Base-by-base conservation (phyloP, 2,888 invertebrate genomes). In the Monoplex corrugatus region DNA sequence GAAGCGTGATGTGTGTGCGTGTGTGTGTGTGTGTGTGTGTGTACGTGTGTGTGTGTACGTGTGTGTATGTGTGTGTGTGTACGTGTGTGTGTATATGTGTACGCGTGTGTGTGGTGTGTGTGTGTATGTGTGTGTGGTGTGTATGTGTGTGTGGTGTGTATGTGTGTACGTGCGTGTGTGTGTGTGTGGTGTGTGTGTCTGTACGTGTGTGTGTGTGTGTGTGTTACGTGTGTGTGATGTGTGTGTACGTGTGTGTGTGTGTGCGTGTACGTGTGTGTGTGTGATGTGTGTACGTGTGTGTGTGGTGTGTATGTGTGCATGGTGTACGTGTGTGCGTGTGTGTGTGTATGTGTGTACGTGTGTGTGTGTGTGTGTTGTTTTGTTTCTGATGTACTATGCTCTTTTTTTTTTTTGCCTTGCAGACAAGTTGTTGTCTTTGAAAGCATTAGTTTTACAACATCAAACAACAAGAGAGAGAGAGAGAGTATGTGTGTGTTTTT, bases 41-140 rank as follows among this genome's bases (percentile, higher is more conserved):
- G 50, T 50, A 19, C 19, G 50, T 75, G 75, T 35, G 75, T 75
- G 75, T 75, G 75, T 75, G 75, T 75, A 38, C 38, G 75, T 75
- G 75, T 75, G 75, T 75, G 75, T 40, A 38, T 75, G 75, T 75
- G 75, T 75, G 75, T 75, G 75, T 75, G 75, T 75, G 75, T 75
- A 35, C 35, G 72, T 32, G 72, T 32, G 72, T 72, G 72, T 72
- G 32, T 32, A 35, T 72, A 5, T 32, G 32, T 72, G n/a, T 72
- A 5, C 35, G n/a, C 35, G 72, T 72, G 2, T 50, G 8, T 50
- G 13, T 50, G 50, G 8, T 50, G 50, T 50, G 50, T 50, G 8
- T 10, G 8, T 50, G 13, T 50, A 13, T 50, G 8, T 50, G 50
- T 50, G 8, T 10, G 13, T 50, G 50, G 13, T 50, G 50, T 50